Conservation (phyloP, 1,140 invertebrate species). For the Protaetia brevitarsis region DNA sequence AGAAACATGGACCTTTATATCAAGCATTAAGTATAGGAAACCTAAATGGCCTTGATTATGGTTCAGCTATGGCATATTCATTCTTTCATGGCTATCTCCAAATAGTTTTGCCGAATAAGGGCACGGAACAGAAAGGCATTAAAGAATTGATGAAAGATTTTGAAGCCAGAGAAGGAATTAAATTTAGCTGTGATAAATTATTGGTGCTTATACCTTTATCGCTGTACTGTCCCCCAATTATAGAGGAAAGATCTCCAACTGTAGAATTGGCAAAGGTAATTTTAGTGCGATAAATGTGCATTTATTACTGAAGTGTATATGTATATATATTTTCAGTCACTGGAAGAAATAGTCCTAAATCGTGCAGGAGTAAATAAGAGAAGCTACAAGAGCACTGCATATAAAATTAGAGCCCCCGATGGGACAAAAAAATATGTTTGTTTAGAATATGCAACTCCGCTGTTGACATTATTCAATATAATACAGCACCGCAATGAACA, state of each 20-base stretch:
- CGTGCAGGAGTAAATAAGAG: constrained; percentile 58
- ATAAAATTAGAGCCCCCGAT: constrained; percentile 51
- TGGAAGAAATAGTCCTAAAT: constrained; percentile 51
- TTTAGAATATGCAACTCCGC: constrained; percentile 62
- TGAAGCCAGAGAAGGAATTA: constrained; percentile 51
- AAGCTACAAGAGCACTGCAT: constrained; percentile 58
- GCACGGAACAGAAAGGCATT: constrained; percentile 49
- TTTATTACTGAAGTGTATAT: not conserved
- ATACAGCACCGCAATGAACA: constrained; percentile 41
- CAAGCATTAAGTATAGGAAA: not conserved
- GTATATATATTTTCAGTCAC: constrained; percentile 46
- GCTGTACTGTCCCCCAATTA: constrained; percentile 54
- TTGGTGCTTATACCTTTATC: constrained; percentile 61
- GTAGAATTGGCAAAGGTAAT: constrained; percentile 35
- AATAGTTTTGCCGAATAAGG: constrained; percentile 55
- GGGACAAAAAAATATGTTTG: constrained; percentile 52
- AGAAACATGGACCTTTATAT: not conserved
- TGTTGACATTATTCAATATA: constrained; percentile 57
- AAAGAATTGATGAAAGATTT: constrained; percentile 52
- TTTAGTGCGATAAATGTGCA: constrained; percentile 1
- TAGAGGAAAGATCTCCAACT: constrained; percentile 41
- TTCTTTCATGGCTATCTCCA: constrained; percentile 63
- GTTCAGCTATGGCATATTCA: constrained; percentile 61
- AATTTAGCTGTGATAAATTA: constrained; percentile 56
- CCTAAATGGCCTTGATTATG: constrained; percentile 51